Base-by-base conservation (phyloP, 2,797 vertebrate genomes). In the Sebastes oblongus region DNA sequence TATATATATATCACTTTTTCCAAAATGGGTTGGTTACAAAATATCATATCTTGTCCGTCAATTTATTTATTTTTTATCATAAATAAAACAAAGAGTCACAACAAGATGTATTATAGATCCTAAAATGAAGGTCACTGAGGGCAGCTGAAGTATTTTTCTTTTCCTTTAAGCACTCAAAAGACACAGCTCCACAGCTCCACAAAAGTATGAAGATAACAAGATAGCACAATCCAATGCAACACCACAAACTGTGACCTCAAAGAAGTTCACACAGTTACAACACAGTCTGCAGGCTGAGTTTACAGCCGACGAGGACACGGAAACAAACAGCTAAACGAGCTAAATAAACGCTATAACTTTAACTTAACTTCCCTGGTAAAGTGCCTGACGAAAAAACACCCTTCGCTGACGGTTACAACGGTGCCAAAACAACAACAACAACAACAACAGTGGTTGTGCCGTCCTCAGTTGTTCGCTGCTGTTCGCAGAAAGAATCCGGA, bases 401-500 rank as follows among this genome's bases (percentile, higher is more conserved):
- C 3, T 4, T 12, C 6, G 12, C 18, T 62, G 46, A 29, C 72
- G 30, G 61, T 32, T 56, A 52, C 54, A 73, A 60, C 5, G 2
- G 24, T 1, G 54, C 22, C 25, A 7, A 46, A 74, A 66, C 59
- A n/a, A 27, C 39, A 64, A 70, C 12, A 74, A 59, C 34, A 36
- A 36, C 36, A 36, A 12, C 34, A 25, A 34, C 34, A 34, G 7
- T 18, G 71, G 11, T 18, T 20, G 54, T 6, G 46, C 9, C 20
- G 0, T 18, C 1, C 34, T n/a, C 36, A 4, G 39, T 12, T 27
- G 34, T 34, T 14, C 2, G 27, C 59, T 39, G 24, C 75, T 62
- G 42, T 64, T 81, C 75, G 9, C 76, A 74, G 54, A 77, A 85
- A 77, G 84, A 93, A 94, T 80, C 90, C 91, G 94, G 93, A 93